Base-by-base conservation (phyloP, 1,140 invertebrate species). In the Andricus grossulariae region DNA sequence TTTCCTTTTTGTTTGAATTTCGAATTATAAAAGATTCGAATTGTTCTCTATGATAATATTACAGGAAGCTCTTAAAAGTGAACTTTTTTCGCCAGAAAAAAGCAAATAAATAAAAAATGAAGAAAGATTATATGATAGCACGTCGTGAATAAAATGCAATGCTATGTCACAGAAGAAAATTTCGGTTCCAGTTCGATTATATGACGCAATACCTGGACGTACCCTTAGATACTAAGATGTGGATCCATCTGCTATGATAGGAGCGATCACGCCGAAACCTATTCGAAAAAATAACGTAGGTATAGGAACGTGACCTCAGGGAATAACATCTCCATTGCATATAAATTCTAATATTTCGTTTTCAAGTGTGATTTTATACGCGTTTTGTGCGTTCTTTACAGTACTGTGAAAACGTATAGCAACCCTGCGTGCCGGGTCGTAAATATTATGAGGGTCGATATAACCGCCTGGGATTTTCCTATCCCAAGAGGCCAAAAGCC, bases 371-470 rank as follows among this genome's bases (percentile, higher is more conserved):
- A 89, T 89, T 89, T 89, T 88, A 87, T 87, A 86, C 80, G 83
- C 83, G 81, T 86, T 89, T 87, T 88, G 84, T 86, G 83, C 83
- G 79, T 82, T 73, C 83, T 84, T 85, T 85, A 86, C 81, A 83
- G 80, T 79, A 73, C 79, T 82, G 76, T 78, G 77, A 84, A 83
- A 82, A 77, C 78, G 80, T 82, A 76, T 76, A 75, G 81, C 79
- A 72, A 80, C 79, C 80, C 73, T 71, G 73, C 75, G 75, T 83
- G 81, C 82, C 76, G 76, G 82, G 82, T 87, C 86, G 87, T 89
- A 89, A 88, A 89, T 89, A 89, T 89, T 89, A 89, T 87, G 88
- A 86, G 88, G 86, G 88, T 88, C 86, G 88, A 89, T 89, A 89
- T 86, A 88, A 87, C 86, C 87, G 88, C 87, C 86, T 84, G 88